Base-by-base conservation (phyloP, 1,140 invertebrate species). In the Antheraea pernyi region DNA sequence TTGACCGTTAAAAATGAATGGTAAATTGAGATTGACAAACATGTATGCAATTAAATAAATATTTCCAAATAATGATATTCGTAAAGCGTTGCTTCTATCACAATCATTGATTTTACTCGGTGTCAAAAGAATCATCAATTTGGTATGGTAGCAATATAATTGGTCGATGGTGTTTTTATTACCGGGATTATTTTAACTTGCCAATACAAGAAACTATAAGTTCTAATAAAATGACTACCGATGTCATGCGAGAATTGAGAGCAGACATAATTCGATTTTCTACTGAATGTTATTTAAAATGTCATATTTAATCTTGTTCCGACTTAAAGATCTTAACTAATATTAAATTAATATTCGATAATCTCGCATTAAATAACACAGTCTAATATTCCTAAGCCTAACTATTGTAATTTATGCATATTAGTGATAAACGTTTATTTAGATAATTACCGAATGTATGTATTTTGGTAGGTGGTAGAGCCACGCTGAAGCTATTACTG, bases 51-150 rank as follows among this genome's bases (percentile, higher is more conserved):
- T 53, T 53, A n/a, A 53, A 53, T 53, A 53, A 53, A 53, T 13
- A 53, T 53, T 53, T 53, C 46, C 16, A 16, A 53, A 53, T 53
- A 53, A 53, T 53, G 11, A 53, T 53, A 53, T 53, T 53, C 46
- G 46, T 53, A 13, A 53, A 53, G 46, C 13, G 46, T 13, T 53
- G 6, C 6, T 53, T 53, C 46, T 53, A 53, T 53, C 46, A 53
- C 46, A 53, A 53, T 53, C 46, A 53, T 53, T 13, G 46, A 53
- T 53, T 53, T 53, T 53, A 13, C 46, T 53, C 46, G 46, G 46
- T 53, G 46, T 53, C 46, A 53, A 53, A 53, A 53, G 46, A 53
- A 53, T 53, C 46, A 53, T 53, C 46, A 53, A 53, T 53, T 53
- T 13, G 46, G 46, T 53, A 53, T 11, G 46, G 46, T 53, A 53